These are phyloP conservation scores for Grus americana DNA, from an alignment of 2,113 vertebrate genomes.

Conservation along the genomic window DNA sequence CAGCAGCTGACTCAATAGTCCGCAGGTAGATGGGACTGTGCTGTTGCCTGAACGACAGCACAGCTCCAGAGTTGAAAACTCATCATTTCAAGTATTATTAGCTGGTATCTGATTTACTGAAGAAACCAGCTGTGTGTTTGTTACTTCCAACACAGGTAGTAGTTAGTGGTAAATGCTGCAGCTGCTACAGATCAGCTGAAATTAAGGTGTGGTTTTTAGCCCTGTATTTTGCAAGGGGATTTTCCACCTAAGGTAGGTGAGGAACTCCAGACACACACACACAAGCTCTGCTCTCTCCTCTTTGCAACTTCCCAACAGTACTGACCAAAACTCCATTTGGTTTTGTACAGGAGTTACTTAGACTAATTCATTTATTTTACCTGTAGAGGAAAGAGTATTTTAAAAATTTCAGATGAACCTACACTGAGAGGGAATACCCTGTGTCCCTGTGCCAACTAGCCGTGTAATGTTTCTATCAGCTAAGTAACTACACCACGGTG, in stretches of 20 bases:
- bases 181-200: neutral
- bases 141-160: neutral
- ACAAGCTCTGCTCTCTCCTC: neutral
- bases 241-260: neutral
- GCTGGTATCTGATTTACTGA: neutral
- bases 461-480: slow-evolving; percentile 9
- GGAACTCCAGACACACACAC: neutral
- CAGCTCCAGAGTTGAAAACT: neutral
- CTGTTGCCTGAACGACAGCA: neutral
- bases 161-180: neutral
- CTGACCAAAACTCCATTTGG: neutral
- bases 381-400: neutral
- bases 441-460: neutral
- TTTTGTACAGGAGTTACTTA: neutral
- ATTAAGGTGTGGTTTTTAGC: neutral
- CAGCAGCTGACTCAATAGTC: slow-evolving; percentile 41
- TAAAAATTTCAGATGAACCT: neutral
- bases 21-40: neutral
- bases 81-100: neutral
- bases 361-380: neutral
- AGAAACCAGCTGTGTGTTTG: neutral
- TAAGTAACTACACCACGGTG: slow-evolving; percentile 63
- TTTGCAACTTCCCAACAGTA: neutral
- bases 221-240: neutral
- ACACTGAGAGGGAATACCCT: neutral